These are phyloP conservation scores for Nycticebus coucang DNA, from an alignment of 2,113 vertebrate genomes.

Conservation along the genomic window DNA sequence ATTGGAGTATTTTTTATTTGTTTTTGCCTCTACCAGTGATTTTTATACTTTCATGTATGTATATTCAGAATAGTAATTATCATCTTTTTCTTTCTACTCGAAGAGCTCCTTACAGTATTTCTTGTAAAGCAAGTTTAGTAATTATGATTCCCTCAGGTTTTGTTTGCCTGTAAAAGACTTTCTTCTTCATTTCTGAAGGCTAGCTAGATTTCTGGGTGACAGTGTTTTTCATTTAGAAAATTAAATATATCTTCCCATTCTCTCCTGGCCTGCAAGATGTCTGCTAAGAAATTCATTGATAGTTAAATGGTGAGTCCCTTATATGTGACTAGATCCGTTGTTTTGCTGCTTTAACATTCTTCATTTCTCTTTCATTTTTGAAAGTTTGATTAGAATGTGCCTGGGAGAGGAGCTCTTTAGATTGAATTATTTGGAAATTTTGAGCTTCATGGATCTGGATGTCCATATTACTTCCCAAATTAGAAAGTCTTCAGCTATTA, in stretches of 20 bases:
- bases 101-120: not conserved
- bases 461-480: not conserved
- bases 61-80: not conserved
- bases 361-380: not conserved
- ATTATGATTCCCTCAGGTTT: not conserved
- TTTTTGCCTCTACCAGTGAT: not conserved
- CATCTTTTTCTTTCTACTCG: not conserved
- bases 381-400: not conserved
- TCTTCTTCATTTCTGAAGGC: not conserved
- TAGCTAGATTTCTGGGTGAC: not conserved
- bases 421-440: not conserved
- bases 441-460: not conserved
- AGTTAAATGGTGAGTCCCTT: not conserved
- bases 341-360: not conserved
- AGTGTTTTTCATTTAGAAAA: not conserved
- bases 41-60: not conserved
- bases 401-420: not conserved
- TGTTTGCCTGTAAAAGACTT: not conserved
- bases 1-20: not conserved
- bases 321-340: not conserved
- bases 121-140: not conserved
- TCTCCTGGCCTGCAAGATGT: not conserved
- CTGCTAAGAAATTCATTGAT: not conserved
- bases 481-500: not conserved
- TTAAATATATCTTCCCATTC: not conserved